Base-by-base conservation (phyloP, 2,113 vertebrate genomes). In the Gambusia affinis region DNA sequence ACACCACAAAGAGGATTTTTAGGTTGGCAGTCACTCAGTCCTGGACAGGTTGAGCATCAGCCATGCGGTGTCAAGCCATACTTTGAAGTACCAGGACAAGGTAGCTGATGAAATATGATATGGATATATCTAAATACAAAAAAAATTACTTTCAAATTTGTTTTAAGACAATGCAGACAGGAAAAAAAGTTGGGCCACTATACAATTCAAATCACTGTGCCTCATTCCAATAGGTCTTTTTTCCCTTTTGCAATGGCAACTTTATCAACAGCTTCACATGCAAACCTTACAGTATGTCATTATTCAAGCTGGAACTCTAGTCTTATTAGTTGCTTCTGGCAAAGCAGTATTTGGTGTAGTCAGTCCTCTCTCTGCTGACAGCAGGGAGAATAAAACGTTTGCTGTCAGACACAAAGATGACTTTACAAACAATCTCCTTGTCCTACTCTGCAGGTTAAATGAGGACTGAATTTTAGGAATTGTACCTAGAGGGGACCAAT, bases 361-460 rank as follows among this genome's bases (percentile, higher is more conserved):
- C 51, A n/a, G 51, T 57, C 24, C 24, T 22, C 4, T 37, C 12
- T 64, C 76, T 70, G 14, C 61, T 64, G 67, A 76, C 70, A 70
- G 61, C 29, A 22, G 35, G 47, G 72, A 42, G 30, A 60, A 77
- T 24, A 22, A 30, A 71, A 64, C 22, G 6, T 42, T 75, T 63
- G 42, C 33, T 75, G 72, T 71, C 69, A 60, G 64, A 79, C 4
- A 42, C 72, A 76, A 69, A 67, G 42, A 85, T 79, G 44, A 72
- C 31, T 84, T 68, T 31, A 54, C 78, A 73, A 73, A 84, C n/a
- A 28, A n/a, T 68, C 44, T 70, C 66, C 15, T 61, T 31, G 60
- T 75, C 74, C 65, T 62, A 73, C 75, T 57, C 73, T 60, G 67
- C 35, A 65, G 66, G 75, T 83, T 79, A 81, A 86, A 87, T 72